phyloP scores from a whole-genome alignment of 2,113 vertebrate species.

The Peucedramus taeniatus region DNA sequence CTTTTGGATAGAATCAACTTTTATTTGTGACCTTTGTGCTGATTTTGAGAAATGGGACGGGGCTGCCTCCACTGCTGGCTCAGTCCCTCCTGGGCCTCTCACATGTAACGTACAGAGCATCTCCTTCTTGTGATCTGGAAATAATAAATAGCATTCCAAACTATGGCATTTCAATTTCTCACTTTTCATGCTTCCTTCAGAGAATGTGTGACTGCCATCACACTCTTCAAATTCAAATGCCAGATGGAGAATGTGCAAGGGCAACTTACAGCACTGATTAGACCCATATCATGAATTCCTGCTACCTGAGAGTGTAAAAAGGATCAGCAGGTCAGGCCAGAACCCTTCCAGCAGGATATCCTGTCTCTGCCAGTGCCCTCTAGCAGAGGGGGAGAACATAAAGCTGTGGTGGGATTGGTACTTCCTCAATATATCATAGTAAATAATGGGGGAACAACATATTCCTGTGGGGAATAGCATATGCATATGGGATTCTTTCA shows the following conservation, averaged over 20 bases:
- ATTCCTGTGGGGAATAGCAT: background rate
- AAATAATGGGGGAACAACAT: background rate
- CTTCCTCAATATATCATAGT: background rate
- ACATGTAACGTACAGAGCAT: background rate
- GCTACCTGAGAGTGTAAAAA: background rate
- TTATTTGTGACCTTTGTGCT: background rate
- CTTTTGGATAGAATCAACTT: background rate
- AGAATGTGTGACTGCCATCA: background rate
- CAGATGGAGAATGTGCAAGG: background rate
- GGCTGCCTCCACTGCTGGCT: background rate
- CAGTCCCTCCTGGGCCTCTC: background rate
- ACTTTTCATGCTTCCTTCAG: background rate
- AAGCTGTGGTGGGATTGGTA: background rate
- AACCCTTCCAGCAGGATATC: background rate
- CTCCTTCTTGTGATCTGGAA: background rate
- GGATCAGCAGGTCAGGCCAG: background rate
- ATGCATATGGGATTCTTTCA: background rate
- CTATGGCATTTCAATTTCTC: background rate
- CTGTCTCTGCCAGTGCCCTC: background rate
- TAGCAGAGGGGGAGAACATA: background rate
- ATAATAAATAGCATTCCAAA: conserved; percentile 3
- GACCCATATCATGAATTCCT: background rate
- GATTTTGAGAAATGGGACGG: background rate
- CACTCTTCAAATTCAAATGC: background rate
- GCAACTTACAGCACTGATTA: background rate